Evolutionary conservation across 2,888 invertebrate genomes (phyloP).

Genomic region (Phytoseiulus persimilis): DNA sequence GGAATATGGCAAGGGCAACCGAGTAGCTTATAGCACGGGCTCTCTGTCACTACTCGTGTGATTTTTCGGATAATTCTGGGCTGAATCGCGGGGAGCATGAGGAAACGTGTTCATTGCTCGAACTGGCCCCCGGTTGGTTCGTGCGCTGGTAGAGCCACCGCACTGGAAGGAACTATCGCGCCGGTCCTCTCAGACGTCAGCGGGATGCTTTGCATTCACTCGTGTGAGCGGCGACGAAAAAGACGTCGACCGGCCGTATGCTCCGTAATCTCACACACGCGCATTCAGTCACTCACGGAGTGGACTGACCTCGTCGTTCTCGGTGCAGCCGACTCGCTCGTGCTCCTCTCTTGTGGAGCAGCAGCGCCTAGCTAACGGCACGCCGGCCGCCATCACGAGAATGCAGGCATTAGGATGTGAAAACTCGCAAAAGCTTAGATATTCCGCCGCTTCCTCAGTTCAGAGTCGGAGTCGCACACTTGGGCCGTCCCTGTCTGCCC

Average conservation of each 20-base stretch:
- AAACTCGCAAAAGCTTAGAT: neutral
- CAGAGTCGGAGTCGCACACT: neutral
- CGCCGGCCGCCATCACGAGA: neutral
- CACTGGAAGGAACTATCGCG: neutral
- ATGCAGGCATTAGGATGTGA: neutral
- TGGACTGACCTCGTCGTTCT: neutral
- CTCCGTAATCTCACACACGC: neutral
- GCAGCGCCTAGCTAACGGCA: neutral
- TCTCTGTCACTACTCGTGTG: too few species aligned
- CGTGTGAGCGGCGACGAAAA: neutral
- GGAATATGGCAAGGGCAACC: too few species aligned
- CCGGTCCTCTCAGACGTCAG: neutral
- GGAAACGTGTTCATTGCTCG: too few species aligned
- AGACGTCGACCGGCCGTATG: neutral
- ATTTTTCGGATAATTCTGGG: too few species aligned
- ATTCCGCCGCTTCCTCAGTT: neutral
- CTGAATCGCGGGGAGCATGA: too few species aligned
- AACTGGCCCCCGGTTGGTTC: too few species aligned
- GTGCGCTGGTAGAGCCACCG: too few species aligned
- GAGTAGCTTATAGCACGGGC: too few species aligned
- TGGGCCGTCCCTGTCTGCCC: neutral
- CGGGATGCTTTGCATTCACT: neutral
- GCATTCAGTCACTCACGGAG: neutral
- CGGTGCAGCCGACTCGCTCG: neutral
- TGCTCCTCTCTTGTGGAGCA: neutral